Conservation (phyloP, 2,797 vertebrate species). For the Argya squamiceps region DNA sequence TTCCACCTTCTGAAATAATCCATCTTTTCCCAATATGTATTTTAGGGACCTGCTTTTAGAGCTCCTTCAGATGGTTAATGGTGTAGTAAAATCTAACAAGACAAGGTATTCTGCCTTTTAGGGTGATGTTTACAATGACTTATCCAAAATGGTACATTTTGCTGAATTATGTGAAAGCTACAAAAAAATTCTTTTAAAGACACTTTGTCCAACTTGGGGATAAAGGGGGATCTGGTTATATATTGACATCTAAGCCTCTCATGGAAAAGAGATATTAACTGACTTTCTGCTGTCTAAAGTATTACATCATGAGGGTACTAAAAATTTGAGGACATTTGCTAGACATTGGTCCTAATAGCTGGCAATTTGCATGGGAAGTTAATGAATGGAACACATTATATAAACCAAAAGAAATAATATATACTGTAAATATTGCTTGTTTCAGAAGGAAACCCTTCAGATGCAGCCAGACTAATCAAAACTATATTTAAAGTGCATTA, state of each 20-base stretch:
- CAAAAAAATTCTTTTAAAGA: not conserved
- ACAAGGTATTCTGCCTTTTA: not conserved
- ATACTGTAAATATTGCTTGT: not conserved
- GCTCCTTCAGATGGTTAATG: not conserved
- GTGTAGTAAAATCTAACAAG: not conserved
- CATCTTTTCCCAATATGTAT: not conserved
- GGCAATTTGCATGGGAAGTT: not conserved
- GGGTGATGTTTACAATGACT: not conserved
- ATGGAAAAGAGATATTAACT: not conserved
- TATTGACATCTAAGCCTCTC: not conserved
- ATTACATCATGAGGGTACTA: not conserved
- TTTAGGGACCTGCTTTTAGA: not conserved
- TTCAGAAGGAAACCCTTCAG: not conserved
- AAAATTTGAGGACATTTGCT: not conserved
- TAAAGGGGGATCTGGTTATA: not conserved
- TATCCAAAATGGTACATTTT: not conserved
- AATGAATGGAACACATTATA: not conserved
- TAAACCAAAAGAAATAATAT: conserved; percentile 5
- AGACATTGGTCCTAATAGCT: not conserved
- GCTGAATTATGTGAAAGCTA: not conserved
- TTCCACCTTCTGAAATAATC: not conserved
- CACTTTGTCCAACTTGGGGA: not conserved
- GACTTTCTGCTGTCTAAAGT: not conserved
- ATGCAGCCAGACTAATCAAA: conserved; percentile 17
- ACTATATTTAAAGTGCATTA: not conserved